Evolutionary conservation across 2,797 vertebrate species (phyloP).

Genomic region (Nyctibius grandis): DNA sequence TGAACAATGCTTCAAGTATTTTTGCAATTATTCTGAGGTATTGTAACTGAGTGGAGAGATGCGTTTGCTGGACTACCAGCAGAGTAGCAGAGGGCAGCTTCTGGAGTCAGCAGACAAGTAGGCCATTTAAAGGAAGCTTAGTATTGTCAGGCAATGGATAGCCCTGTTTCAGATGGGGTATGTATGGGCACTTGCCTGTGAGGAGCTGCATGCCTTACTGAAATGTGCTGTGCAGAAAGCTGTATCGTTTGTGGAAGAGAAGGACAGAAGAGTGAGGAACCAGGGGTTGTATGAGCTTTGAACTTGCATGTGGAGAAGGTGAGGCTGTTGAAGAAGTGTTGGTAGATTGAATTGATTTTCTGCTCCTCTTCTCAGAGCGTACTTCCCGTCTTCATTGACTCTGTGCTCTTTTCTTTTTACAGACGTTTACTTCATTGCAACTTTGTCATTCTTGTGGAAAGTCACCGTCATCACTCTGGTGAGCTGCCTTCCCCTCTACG

Average conservation of each 20-base stretch:
- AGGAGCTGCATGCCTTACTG: neutral
- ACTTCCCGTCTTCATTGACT: neutral
- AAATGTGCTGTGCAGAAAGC: neutral
- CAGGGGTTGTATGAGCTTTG: neutral
- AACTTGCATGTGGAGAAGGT: neutral
- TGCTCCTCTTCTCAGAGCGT: neutral
- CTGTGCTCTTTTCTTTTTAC: neutral
- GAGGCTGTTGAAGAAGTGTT: neutral
- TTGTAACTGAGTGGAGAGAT: neutral
- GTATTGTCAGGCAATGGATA: neutral
- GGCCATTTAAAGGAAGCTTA: neutral
- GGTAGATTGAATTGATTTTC: neutral
- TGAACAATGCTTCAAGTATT: neutral
- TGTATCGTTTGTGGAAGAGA: neutral
- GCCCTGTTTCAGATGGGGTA: neutral
- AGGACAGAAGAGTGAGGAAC: neutral
- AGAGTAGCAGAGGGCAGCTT: neutral
- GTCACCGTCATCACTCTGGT: conserved; percentile 96
- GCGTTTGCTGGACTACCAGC: neutral
- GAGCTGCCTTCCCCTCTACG: conserved; percentile 97
- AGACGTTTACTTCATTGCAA: conserved; percentile 97
- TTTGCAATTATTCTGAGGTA: neutral
- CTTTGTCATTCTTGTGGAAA: conserved; percentile 97
- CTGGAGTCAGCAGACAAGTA: neutral
- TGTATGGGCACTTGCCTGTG: neutral